Base-by-base conservation (phyloP, 2,888 invertebrate genomes). In the Hofmannophila pseudospretella region DNA sequence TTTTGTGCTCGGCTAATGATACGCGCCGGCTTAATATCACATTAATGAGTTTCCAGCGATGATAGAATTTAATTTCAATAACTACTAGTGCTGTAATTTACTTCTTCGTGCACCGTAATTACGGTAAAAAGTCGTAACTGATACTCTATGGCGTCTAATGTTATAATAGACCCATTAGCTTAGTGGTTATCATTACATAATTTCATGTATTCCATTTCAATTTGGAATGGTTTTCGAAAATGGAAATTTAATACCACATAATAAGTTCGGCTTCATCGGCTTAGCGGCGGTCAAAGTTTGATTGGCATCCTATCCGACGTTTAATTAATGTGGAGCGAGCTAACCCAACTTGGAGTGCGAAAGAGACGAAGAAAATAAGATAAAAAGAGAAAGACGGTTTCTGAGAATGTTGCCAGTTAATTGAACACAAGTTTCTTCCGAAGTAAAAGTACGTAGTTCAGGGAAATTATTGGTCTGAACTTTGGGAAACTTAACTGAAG, bases 231-330 rank as follows among this genome's bases (percentile, higher is more conserved):
- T 67, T 65, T 60, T 67, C 55, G 74, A 71, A 80, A 82, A 84
- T 84, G 65, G 73, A 78, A 78, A 80, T 85, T 82, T 82, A 82
- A 84, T 84, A 70, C 77, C 70, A 75, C 75, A 77, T 84, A 82
- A 84, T 82, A 79, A 78, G 79, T 82, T 71, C 58, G 71, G 80
- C 73, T 79, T 74, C 71, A 74, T 71, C 73, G 75, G 80, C 76
- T 84, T 81, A 82, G 71, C 65, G 60, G 69, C 69, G 84, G 80
- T 84, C 84, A 84, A 77, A 82, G 74, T 86, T 82, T 85, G 84
- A 85, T 85, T 84, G 82, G 82, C 80, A 74, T 74, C 71, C 74
- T 78, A 80, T 76, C 73, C 73, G 63, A 67, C 71, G 69, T 77
- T 75, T 84, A 82, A 85, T 85, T 84, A 84, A 84, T 84, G 77